Evolutionary conservation across 1,140 invertebrate species (phyloP).

Genomic region (Mizuhopecten yessoensis): DNA sequence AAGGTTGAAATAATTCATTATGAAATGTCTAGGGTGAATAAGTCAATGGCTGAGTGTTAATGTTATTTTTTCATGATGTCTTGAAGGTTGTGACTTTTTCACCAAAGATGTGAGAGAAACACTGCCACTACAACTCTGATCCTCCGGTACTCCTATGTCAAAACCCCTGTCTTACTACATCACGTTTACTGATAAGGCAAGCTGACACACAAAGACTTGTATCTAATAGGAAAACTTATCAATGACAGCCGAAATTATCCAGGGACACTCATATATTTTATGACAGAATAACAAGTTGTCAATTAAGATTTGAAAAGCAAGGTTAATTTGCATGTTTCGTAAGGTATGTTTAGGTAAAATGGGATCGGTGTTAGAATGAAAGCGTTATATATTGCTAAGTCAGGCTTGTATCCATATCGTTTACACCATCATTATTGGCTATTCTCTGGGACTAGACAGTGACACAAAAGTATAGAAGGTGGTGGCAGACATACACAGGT

Average conservation of each 20-base stretch:
- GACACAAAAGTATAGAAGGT: not conserved
- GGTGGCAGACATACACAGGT: not conserved
- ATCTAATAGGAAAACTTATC: not conserved
- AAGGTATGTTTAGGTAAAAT: not conserved
- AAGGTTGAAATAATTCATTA: too few relatives aligned
- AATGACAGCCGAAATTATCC: not conserved
- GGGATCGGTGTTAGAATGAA: not conserved
- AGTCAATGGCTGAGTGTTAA: too few relatives aligned
- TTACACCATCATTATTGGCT: not conserved
- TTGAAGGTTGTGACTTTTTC: too few relatives aligned
- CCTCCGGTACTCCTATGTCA: not conserved
- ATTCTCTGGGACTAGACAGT: not conserved
- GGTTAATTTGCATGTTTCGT: not conserved
- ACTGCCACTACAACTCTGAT: not conserved
- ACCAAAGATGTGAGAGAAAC: too few relatives aligned
- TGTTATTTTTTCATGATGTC: too few relatives aligned
- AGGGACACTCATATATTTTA: not conserved
- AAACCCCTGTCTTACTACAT: not conserved
- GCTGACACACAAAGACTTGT: not conserved
- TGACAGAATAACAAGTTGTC: too few relatives aligned
- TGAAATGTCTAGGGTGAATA: too few relatives aligned
- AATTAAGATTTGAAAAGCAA: constrained; percentile 2
- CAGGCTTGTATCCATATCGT: not conserved
- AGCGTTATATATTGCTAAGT: not conserved
- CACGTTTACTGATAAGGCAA: not conserved